phyloP scores from a whole-genome alignment of 23 tunicate genomes.

The Trididemnum clinides region DNA sequence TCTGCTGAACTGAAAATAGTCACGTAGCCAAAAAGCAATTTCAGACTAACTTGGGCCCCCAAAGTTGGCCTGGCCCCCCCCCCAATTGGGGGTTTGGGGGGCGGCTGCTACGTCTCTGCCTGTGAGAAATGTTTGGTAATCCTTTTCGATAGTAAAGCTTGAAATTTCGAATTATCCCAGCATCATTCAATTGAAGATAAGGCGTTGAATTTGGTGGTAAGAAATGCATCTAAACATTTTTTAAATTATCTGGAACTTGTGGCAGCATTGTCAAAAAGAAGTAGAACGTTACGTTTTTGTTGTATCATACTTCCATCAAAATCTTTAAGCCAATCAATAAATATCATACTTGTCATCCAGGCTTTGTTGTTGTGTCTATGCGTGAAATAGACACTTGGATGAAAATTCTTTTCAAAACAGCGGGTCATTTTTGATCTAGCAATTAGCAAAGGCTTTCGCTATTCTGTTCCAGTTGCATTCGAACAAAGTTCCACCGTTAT shows the following conservation, averaged over 20 bases:
- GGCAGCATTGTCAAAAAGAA: conserved; percentile 6
- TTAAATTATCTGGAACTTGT: conserved; percentile 2
- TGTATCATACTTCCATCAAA: conserved; percentile 18
- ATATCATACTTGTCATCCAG: neutral
- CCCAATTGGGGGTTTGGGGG: too few species aligned
- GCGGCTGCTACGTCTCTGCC: too few species aligned
- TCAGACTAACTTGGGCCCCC: too few species aligned
- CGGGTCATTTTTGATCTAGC: conserved; percentile 12
- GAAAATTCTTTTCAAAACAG: conserved; percentile 9
- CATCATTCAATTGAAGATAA: conserved; percentile 7
- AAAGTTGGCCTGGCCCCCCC: too few species aligned
- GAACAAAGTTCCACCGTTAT: neutral
- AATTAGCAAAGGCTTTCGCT: conserved; percentile 18
- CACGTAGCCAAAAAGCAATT: too few species aligned
- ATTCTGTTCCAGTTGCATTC: neutral
- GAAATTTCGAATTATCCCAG: conserved; percentile 18
- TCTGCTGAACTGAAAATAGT: too few species aligned
- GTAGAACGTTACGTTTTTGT: neutral
- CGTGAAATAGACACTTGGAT: conserved; percentile 5
- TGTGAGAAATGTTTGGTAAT: conserved; percentile 17
- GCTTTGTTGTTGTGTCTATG: conserved; percentile 9
- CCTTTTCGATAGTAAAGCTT: too few species aligned
- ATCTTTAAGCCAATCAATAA: conserved; percentile 12
- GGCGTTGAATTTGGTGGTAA: conserved; percentile 15
- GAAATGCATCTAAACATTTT: conserved; percentile 8